Base-by-base conservation (phyloP, 2,888 invertebrate species). In the Teleiodes luculella region DNA sequence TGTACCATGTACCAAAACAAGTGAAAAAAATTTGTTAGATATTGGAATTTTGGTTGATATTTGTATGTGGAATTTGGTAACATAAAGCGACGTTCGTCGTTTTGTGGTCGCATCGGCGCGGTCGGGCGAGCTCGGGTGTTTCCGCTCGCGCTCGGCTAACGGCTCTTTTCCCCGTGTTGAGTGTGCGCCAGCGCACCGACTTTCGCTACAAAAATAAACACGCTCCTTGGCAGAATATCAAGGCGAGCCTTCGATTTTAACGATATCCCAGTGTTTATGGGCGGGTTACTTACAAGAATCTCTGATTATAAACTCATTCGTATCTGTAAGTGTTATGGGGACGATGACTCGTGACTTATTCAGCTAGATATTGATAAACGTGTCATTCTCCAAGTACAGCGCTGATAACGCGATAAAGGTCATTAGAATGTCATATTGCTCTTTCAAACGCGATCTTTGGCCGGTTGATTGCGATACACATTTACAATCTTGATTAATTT, bases 171-270 rank as follows among this genome's bases (percentile, higher is more conserved):
- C 78, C 75, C 55, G 50, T 57, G 67, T 59, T 62, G 43, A 43
- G 43, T 24, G 2, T 57, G 65, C 70, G 70, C 75, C 71, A 67
- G 55, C 58, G 72, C 78, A 78, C 80, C 67, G 74, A 86, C 85
- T 86, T 86, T 86, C 85, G 85, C 83, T 86, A 85, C 83, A 81
- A 83, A 87, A 87, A 88, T 88, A 88, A 86, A 86, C 75, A 85
- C 74, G 78, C 80, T 86, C 86, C 86, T 87, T 88, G 88, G 88
- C 88, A 88, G 74, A 80, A 75, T 74, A 86, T 78, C 88, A 87
- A 87, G 81, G 79, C 81, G 78, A 87, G 86, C 86, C 86, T 88
- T 86, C 83, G 83, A 73, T 79, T 76, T 75, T 79, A 80, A 78
- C 72, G 72, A 72, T 78, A 80, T 78, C 76, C 71, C 60, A 70